phyloP scores from a whole-genome alignment of 2,888 invertebrate species.

The Seira ritae region DNA sequence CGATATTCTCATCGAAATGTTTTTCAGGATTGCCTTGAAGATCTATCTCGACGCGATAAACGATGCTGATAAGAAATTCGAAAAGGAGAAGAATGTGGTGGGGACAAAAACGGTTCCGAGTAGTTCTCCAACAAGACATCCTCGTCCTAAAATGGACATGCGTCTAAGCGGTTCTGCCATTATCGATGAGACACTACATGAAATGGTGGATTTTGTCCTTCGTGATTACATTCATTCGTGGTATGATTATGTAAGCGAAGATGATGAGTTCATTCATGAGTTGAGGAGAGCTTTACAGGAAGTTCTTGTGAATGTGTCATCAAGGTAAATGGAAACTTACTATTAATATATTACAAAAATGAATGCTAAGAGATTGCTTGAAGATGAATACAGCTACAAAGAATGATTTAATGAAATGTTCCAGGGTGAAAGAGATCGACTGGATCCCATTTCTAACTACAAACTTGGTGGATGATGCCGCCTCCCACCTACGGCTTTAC shows the following conservation, averaged over 20 bases:
- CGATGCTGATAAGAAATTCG: slow-evolving; percentile 25
- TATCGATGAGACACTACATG: slow-evolving; percentile 84
- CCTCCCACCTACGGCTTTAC: slow-evolving; percentile 90
- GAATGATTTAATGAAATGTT: slow-evolving; percentile 14
- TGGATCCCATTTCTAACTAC: slow-evolving; percentile 93
- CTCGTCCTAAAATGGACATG: slow-evolving; percentile 74
- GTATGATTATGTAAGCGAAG: slow-evolving; percentile 79
- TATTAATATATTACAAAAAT: background rate
- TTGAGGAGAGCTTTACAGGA: slow-evolving; percentile 84
- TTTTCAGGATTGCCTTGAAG: slow-evolving; percentile 58
- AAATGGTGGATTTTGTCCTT: slow-evolving; percentile 85
- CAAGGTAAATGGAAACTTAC: slow-evolving; percentile 79
- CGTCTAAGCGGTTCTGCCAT: slow-evolving; percentile 90
- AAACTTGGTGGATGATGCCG: slow-evolving; percentile 91
- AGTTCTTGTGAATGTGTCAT: slow-evolving; percentile 83
- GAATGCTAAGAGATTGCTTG: background rate
- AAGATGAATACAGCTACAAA: slow-evolving; percentile 13
- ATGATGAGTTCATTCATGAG: slow-evolving; percentile 85
- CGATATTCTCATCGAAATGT: background rate
- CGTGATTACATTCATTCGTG: slow-evolving; percentile 88
- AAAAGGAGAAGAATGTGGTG: slow-evolving; percentile 15
- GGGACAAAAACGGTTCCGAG: slow-evolving; percentile 18
- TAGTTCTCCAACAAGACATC: background rate
- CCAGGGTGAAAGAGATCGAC: slow-evolving; percentile 87
- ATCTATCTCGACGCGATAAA: slow-evolving; percentile 54